phyloP scores from a whole-genome alignment of 2,888 invertebrate genomes.

The Andrena minutula region DNA sequence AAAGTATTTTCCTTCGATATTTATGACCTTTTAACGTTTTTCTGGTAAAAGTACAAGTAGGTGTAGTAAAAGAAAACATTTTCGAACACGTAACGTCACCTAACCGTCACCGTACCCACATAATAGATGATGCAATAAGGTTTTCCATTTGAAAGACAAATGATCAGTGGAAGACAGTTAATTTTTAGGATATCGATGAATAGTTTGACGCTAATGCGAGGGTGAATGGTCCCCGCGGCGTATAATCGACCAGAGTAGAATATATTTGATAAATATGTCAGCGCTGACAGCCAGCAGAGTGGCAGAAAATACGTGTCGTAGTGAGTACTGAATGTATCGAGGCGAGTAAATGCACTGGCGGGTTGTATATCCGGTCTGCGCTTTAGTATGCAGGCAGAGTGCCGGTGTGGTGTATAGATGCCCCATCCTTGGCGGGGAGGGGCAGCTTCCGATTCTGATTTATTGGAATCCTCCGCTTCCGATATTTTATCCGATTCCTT shows the following conservation, averaged over 20 bases:
- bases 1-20: too few relatives aligned
- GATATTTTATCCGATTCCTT: constrained; percentile 79
- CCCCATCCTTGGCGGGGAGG: constrained; percentile 72
- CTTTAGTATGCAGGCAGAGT: constrained; percentile 83
- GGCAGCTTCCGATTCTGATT: constrained; percentile 83
- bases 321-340: constrained; percentile 71
- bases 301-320: constrained; percentile 67
- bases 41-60: too few relatives aligned
- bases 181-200: too few relatives aligned
- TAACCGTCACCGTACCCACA: too few relatives aligned
- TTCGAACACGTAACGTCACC: too few relatives aligned
- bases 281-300: constrained; percentile 50
- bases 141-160: too few relatives aligned
- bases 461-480: constrained; percentile 83
- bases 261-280: constrained; percentile 63
- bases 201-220: too few relatives aligned
- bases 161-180: too few relatives aligned
- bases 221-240: too few relatives aligned
- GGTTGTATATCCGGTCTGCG: constrained; percentile 83
- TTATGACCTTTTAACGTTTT: too few relatives aligned
- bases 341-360: constrained; percentile 78
- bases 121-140: too few relatives aligned
- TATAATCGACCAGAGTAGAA: neutral
- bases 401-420: constrained; percentile 77
- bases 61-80: too few relatives aligned